Conservation (phyloP, 2,113 vertebrate species). For the Dipodomys spectabilis region DNA sequence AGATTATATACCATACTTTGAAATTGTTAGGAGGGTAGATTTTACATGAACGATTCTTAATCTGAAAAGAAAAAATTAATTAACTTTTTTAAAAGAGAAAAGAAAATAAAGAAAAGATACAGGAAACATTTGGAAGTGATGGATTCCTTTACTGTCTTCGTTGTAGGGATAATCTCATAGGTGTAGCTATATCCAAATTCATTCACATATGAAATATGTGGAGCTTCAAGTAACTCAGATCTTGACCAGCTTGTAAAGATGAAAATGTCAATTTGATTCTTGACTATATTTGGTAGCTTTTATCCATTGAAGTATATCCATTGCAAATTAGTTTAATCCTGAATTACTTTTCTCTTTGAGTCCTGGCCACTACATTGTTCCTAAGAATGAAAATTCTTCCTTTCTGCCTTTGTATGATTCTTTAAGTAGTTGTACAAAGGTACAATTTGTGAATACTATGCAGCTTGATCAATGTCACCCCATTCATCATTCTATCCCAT, state of each 20-base stretch:
- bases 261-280: background rate
- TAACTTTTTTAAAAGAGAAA: background rate
- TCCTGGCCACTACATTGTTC: background rate
- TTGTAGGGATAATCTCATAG: background rate
- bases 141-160: background rate
- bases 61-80: background rate
- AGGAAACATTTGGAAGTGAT: background rate
- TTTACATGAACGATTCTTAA: background rate
- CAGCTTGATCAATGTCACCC: too few species aligned
- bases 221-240: background rate
- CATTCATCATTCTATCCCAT: too few species aligned
- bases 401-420: too few species aligned
- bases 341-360: conserved; percentile 25
- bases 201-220: background rate
- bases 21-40: background rate
- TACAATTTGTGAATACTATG: too few species aligned
- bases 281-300: background rate
- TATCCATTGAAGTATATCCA: background rate
- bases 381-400: background rate
- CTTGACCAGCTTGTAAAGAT: background rate
- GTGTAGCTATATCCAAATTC: background rate
- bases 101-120: background rate
- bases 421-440: too few species aligned
- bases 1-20: background rate
- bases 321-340: background rate